Evolutionary conservation across 1,140 invertebrate genomes (phyloP).

Genomic region (Caenorhabditis brenneri): DNA sequence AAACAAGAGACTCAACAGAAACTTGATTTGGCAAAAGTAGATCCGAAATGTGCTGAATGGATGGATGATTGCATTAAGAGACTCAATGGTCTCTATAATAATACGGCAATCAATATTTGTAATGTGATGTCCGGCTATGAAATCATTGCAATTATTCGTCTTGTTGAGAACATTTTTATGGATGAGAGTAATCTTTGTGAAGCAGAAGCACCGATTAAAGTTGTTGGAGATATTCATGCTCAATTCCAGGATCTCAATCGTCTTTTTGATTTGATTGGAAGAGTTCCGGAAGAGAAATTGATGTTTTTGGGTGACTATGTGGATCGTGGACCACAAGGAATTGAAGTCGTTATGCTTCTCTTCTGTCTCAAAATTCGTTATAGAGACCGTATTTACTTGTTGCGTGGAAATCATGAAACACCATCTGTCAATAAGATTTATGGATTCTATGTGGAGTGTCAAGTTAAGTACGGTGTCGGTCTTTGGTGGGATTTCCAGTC

Average conservation of each 20-base stretch:
- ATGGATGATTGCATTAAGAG: constrained; percentile 37
- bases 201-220: constrained; percentile 65
- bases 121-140: constrained; percentile 47
- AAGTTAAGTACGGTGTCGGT: constrained; percentile 54
- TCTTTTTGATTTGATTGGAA: constrained; percentile 73
- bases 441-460: constrained; percentile 74
- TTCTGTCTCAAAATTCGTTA: constrained; percentile 70
- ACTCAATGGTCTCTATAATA: constrained; percentile 26
- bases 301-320: constrained; percentile 85
- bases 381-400: constrained; percentile 76
- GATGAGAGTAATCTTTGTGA: constrained; percentile 46
- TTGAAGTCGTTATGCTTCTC: constrained; percentile 75
- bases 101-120: constrained; percentile 16
- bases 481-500: constrained; percentile 64
- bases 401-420: constrained; percentile 78
- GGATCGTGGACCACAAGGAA: constrained; percentile 82
- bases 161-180: constrained; percentile 45
- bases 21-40: constrained; percentile 12
- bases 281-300: constrained; percentile 72
- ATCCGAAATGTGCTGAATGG: constrained; percentile 21
- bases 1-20: background rate
- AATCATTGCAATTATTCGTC: constrained; percentile 48
- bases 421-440: constrained; percentile 76
- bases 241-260: constrained; percentile 75
- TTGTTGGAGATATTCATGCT: constrained; percentile 75